phyloP scores from a whole-genome alignment of 2,797 vertebrate genomes.

The Pelodytes ibericus region DNA sequence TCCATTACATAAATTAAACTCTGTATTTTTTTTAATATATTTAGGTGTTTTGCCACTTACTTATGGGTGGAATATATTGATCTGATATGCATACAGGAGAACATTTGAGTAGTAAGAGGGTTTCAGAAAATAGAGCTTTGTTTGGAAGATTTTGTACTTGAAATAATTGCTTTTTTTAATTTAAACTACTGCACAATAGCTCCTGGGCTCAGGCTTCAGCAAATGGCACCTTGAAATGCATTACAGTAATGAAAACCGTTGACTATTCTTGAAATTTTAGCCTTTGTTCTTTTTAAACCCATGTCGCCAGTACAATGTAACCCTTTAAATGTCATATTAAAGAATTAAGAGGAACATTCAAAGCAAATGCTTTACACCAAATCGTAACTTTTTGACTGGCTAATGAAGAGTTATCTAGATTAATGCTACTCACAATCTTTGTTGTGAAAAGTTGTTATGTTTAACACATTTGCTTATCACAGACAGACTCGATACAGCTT shows the following conservation, averaged over 20 bases:
- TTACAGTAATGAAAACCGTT: conserved; percentile 22
- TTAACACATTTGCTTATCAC: too few relatives aligned
- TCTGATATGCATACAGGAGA: neutral
- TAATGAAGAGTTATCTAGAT: too few relatives aligned
- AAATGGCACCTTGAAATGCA: conserved; percentile 30
- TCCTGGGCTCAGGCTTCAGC: conserved; percentile 3
- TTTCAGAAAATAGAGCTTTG: neutral
- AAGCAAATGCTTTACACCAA: too few relatives aligned
- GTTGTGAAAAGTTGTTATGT: too few relatives aligned
- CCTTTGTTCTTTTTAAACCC: neutral
- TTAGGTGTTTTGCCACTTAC: neutral
- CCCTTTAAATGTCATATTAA: too few relatives aligned
- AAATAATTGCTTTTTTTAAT: conserved; percentile 12
- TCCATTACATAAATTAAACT: conserved; percentile 1
- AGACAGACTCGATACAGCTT: too few relatives aligned
- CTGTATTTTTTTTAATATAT: conserved; percentile 1
- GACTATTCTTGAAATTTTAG: neutral
- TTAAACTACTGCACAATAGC: conserved; percentile 10
- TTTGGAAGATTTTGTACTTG: conserved; percentile 12
- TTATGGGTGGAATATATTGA: neutral
- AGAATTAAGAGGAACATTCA: too few relatives aligned
- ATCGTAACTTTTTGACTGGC: too few relatives aligned
- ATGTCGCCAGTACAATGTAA: neutral
- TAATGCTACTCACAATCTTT: too few relatives aligned
- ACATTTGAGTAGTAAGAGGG: neutral